Evolutionary conservation across 2,797 vertebrate genomes (phyloP), one percentile per base, ranked within the genome.

Genomic region (Ambastaia sidthimunki): DNA sequence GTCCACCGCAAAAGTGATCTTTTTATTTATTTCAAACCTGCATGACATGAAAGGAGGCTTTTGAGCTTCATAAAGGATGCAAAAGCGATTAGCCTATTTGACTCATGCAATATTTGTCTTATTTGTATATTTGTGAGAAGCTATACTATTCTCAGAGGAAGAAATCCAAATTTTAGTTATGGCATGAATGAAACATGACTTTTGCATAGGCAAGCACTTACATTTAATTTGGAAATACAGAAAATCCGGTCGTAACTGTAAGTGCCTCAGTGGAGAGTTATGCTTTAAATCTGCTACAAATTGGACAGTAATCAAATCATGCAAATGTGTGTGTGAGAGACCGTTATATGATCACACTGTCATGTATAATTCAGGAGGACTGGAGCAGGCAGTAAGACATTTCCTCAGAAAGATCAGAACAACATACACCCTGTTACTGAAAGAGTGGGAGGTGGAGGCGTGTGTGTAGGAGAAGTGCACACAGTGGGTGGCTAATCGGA

Each of bases 401-500:
- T 62, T 68, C 52, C 41, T 78, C 67, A 13, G 57, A 25, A 57
- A 73, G 78, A 72, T 80, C 78, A 67, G 78, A 67, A 28, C 34
- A 62, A 48, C 41, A 44, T 44, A 11, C 41, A 44, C 41, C 41
- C 41, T 44, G 9, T 44, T 7, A 11, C 23, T 44, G 67, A 48
- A 69, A 15, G 65, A 63, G 76, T 70, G 34, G 50, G 79, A 50
- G 79, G 48, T 57, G 48, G 44, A 60, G 52, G 74, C 62, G 82
- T 81, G 47, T 76, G 79, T 74, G 69, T 59, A 19, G 25, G 50
- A 34, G 71, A 66, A 59, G 37, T 52, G 28, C 60, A 48, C 71
- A 69, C 71, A 80, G 74, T 71, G 76, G 80, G 78, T 73, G 59
- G 55, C 78, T 52, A 74, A 80, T 59, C 41, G 75, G 76, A 83